These are phyloP conservation scores for Rutilus rutilus DNA, from an alignment of 2,113 vertebrate species.

Conservation along the genomic window DNA sequence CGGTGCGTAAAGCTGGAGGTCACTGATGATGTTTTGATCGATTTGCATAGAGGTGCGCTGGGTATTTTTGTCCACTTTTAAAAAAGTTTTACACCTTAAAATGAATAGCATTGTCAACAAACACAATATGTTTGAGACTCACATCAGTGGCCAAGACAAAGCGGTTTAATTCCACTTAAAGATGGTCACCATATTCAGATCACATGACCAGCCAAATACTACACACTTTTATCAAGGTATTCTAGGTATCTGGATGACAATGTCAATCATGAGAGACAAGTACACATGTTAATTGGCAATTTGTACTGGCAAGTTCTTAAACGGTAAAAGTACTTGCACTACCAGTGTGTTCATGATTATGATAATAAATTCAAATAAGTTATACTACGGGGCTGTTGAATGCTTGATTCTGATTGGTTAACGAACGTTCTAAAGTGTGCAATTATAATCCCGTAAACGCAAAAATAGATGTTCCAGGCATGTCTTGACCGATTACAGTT, in stretches of 20 bases:
- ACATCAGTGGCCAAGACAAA: neutral
- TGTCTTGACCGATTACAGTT: too few species aligned
- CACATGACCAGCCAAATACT: neutral
- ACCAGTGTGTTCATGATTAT: neutral
- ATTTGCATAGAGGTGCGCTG: neutral
- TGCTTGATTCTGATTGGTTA: too few species aligned
- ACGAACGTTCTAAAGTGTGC: too few species aligned
- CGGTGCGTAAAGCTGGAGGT: neutral
- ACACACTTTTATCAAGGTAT: neutral
- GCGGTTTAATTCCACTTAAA: neutral
- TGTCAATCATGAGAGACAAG: neutral
- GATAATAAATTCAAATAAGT: neutral
- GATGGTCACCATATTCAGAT: neutral
- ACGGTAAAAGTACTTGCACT: neutral
- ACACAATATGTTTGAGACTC: neutral
- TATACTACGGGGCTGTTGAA: too few species aligned
- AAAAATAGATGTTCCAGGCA: too few species aligned
- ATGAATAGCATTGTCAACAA: neutral
- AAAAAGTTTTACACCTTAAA: neutral
- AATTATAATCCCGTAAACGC: too few species aligned
- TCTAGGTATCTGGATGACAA: neutral
- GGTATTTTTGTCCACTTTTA: neutral
- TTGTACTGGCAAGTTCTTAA: neutral
- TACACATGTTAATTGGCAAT: neutral
- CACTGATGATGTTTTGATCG: constrained; percentile 14